A percentile compares a stretch with the other conserved stretches of the same genome.
phyloP scores from a whole-genome alignment of 2,888 invertebrate genomes.

The Rhagonycha fulva region DNA sequence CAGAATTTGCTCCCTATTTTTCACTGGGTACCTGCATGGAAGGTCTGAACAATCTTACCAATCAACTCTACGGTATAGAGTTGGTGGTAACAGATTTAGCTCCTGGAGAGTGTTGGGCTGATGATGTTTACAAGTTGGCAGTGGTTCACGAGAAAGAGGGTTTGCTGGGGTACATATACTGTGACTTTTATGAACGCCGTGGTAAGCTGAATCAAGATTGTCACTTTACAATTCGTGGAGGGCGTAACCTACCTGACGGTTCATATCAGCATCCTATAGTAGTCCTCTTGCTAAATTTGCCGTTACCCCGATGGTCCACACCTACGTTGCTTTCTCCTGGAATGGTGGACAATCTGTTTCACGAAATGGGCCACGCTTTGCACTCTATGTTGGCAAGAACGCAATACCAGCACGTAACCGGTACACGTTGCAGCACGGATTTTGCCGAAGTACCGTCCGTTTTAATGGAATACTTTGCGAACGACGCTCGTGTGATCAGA shows the following conservation, averaged over 20 bases:
- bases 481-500: conserved; percentile 81
- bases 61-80: conserved; percentile 80
- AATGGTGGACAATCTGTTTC: conserved; percentile 95
- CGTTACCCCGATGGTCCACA: conserved; percentile 72
- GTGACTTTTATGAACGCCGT: conserved; percentile 90
- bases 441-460: conserved; percentile 99
- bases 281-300: conserved; percentile 88
- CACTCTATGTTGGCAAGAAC: conserved; percentile 98
- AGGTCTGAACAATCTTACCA: conserved; percentile 86
- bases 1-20: conserved; percentile 83
- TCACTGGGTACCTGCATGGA: conserved; percentile 96
- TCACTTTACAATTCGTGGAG: conserved; percentile 97
- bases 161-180: conserved; percentile 87
- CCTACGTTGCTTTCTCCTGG: conserved; percentile 82
- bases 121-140: conserved; percentile 88
- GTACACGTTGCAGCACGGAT: conserved; percentile 93
- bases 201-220: conserved; percentile 98
- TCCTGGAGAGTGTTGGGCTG: conserved; percentile 71
- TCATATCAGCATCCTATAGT: conserved; percentile 91
- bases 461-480: conserved; percentile 96
- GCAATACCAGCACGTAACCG: conserved; percentile 59
- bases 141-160: conserved; percentile 83
- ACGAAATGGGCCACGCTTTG: conserved; percentile 98
- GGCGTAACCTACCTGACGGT: conserved; percentile 76
- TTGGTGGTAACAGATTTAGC: conserved; percentile 73